These are phyloP conservation scores for Spicauda simplicius DNA, from an alignment of 2,888 invertebrate species.

Conservation along the genomic window DNA sequence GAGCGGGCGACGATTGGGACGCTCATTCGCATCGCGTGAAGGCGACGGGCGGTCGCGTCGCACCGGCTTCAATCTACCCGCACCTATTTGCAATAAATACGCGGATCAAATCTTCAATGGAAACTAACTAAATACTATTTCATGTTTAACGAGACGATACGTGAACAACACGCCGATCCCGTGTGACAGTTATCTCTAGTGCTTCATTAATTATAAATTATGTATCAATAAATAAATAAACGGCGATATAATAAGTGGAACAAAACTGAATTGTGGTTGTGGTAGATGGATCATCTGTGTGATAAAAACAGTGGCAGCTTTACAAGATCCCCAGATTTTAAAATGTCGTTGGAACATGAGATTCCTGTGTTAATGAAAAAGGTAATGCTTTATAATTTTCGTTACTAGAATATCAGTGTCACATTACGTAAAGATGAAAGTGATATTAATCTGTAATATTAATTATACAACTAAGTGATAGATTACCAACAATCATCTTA, in stretches of 20 bases:
- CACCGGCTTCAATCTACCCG: conserved; percentile 46
- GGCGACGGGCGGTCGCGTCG: conserved; percentile 66
- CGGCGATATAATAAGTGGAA: conserved; percentile 45
- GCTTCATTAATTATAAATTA: conserved; percentile 57
- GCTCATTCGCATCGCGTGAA: conserved; percentile 69
- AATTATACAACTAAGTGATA: no score
- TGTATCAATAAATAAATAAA: conserved; percentile 59
- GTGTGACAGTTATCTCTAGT: conserved; percentile 69
- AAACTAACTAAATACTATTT: conserved; percentile 20
- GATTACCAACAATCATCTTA: no score
- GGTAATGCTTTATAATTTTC: conserved; percentile 54
- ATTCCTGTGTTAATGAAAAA: conserved; percentile 75
- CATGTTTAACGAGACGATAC: conserved; percentile 28
- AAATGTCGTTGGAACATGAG: conserved; percentile 77
- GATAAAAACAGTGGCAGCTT: conserved; percentile 47
- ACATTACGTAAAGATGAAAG: neutral
- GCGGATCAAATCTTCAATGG: conserved; percentile 13
- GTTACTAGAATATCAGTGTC: neutral
- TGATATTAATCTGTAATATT: neutral
- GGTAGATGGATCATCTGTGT: conserved; percentile 58
- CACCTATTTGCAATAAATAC: conserved; percentile 20
- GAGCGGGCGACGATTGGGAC: conserved; percentile 28
- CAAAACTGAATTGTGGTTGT: conserved; percentile 54
- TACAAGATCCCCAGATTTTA: conserved; percentile 71
- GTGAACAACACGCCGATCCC: conserved; percentile 50